Conservation (phyloP, 2,113 vertebrate genomes). For the Grallaria varia region DNA sequence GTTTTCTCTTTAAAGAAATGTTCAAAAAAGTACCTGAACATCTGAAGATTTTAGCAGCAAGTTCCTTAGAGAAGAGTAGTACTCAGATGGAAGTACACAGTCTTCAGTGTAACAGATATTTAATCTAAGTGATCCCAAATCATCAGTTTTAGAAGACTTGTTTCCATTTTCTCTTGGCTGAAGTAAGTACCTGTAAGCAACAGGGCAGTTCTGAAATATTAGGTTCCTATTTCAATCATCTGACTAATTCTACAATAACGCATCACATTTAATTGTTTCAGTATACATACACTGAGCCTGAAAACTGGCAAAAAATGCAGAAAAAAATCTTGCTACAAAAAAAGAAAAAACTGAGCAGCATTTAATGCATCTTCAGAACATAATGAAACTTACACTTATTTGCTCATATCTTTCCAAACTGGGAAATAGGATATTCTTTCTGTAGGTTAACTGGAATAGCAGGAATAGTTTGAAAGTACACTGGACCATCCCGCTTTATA, state of each 20-base stretch:
- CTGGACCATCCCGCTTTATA: neutral
- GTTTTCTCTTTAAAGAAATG: neutral
- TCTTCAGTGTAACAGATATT: slow-evolving; percentile 96
- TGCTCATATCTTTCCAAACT: neutral
- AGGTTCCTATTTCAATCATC: neutral
- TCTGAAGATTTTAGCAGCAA: slow-evolving; percentile 95
- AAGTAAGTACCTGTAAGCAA: slow-evolving; percentile 88
- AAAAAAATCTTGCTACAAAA: neutral
- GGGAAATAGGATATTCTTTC: neutral
- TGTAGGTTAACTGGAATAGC: neutral
- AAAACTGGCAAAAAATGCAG: neutral
- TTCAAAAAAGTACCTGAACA: slow-evolving; percentile 81
- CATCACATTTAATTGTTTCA: neutral
- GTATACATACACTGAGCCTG: neutral
- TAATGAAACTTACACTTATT: neutral
- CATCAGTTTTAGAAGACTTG: slow-evolving; percentile 90
- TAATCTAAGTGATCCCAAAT: slow-evolving; percentile 90
- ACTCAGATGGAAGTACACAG: slow-evolving; percentile 90
- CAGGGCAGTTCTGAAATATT: neutral
- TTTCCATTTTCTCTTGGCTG: slow-evolving; percentile 94
- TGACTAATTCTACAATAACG: neutral
- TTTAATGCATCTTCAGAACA: neutral
- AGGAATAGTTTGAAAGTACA: neutral
- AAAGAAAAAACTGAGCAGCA: neutral
- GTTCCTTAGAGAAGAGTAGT: slow-evolving; percentile 85